Conservation (phyloP, 2,113 vertebrate genomes). For the Theristicus caerulescens region DNA sequence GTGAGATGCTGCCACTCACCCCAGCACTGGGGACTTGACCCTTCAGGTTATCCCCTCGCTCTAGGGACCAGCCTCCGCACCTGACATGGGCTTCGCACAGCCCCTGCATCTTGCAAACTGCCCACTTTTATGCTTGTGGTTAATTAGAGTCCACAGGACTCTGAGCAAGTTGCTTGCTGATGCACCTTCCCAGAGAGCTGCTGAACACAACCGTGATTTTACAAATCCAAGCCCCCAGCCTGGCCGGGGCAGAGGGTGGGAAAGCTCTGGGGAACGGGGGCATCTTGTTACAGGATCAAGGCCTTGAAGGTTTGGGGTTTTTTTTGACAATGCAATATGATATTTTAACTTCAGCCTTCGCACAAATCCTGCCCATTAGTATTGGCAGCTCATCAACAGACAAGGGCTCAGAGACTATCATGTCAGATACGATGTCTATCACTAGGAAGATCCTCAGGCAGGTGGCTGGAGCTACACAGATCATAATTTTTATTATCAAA, state of each 20-base stretch:
- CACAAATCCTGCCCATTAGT: neutral
- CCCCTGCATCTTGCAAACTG: neutral
- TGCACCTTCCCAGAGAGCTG: neutral
- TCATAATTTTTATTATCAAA: constrained; percentile 21
- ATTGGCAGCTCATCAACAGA: neutral
- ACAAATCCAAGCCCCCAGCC: neutral
- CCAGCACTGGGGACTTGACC: rapidly evolving
- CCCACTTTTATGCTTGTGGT: rapidly evolving
- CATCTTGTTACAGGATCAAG: rapidly evolving
- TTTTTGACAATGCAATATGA: neutral
- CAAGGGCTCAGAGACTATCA: neutral
- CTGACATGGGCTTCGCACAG: neutral
- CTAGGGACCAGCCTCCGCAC: rapidly evolving
- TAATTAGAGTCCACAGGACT: neutral
- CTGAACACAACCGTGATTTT: neutral
- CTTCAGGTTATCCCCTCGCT: rapidly evolving
- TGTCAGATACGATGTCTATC: neutral
- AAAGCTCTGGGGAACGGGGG: neutral
- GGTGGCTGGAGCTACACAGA: neutral
- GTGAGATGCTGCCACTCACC: neutral
- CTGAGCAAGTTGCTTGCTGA: neutral
- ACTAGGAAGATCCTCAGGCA: neutral
- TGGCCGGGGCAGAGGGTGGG: neutral
- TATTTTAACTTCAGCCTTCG: neutral
- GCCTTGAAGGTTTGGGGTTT: neutral